phyloP scores from a whole-genome alignment of 2,797 vertebrate species.

The Gambelia wislizenii region DNA sequence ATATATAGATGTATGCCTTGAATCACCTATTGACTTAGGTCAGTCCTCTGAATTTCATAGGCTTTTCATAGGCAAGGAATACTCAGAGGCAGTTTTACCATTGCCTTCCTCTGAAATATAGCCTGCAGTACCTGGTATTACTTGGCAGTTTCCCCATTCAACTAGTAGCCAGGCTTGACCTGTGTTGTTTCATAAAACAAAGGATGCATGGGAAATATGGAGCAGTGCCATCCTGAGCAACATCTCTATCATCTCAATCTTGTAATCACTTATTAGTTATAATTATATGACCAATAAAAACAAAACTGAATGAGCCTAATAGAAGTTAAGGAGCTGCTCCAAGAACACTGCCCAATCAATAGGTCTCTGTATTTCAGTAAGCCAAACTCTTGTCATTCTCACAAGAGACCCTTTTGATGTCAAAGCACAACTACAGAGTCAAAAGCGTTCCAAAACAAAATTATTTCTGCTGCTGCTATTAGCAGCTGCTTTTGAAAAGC shows the following conservation, averaged over 20 bases:
- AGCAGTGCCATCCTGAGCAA: background rate
- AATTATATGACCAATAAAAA: fast-evolving
- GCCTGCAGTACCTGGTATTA: no score
- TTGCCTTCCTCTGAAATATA: no score
- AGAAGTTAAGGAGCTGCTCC: background rate
- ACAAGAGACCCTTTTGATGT: slow-evolving; percentile 26
- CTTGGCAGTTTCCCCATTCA: no score
- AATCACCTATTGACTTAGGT: no score
- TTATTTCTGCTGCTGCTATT: slow-evolving; percentile 45
- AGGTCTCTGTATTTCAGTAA: slow-evolving; percentile 28
- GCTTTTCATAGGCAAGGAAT: no score
- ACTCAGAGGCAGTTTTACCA: no score
- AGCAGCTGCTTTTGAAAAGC: slow-evolving; percentile 52
- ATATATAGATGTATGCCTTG: no score
- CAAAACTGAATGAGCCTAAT: background rate
- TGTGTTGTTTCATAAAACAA: no score
- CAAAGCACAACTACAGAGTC: slow-evolving; percentile 40
- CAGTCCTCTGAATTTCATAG: no score
- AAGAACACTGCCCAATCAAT: background rate
- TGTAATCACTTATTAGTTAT: slow-evolving; percentile 7
- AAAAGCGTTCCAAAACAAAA: slow-evolving; percentile 51
- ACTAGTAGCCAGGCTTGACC: no score
- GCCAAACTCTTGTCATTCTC: slow-evolving; percentile 34
- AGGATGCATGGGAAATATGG: background rate
- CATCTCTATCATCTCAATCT: background rate